Evolutionary conservation across 2,888 invertebrate genomes (phyloP).

Genomic region (Drosophila siamana): DNA sequence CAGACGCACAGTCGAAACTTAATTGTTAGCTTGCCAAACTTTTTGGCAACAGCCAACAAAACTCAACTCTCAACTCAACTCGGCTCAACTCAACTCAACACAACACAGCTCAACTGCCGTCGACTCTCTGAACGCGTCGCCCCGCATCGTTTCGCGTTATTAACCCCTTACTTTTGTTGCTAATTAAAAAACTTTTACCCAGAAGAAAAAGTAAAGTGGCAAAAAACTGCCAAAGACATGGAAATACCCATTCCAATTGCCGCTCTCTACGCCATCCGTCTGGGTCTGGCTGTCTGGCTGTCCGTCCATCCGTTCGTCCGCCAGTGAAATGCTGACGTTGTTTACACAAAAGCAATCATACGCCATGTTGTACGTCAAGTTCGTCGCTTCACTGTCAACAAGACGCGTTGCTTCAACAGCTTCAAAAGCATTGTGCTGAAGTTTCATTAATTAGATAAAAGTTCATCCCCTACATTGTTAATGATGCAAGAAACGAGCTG

Average conservation of each 20-base stretch:
- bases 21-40: conserved; percentile 82
- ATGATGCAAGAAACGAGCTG: conserved; percentile 80
- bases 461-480: conserved; percentile 78
- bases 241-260: conserved; percentile 15
- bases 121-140: not conserved
- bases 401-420: conserved; percentile 51
- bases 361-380: conserved; percentile 70
- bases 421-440: conserved; percentile 82
- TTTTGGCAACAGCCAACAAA: conserved; percentile 64
- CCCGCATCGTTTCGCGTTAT: conserved; percentile 59
- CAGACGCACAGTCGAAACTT: conserved; percentile 77
- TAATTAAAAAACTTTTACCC: conserved; percentile 82
- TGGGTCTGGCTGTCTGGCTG: not conserved
- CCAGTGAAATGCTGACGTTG: conserved; percentile 55
- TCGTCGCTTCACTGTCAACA: conserved; percentile 77
- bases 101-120: not conserved
- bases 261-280: not conserved
- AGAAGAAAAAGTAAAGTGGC: conserved; percentile 54
- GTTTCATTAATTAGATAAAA: conserved; percentile 85
- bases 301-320: conserved; percentile 11
- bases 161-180: conserved; percentile 81
- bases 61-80: conserved; percentile 43
- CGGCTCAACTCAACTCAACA: conserved; percentile 20
- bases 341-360: conserved; percentile 83
- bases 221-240: conserved; percentile 68